Evolutionary conservation across 1,140 invertebrate species (phyloP).

Genomic region (Drosophila nebulosa): DNA sequence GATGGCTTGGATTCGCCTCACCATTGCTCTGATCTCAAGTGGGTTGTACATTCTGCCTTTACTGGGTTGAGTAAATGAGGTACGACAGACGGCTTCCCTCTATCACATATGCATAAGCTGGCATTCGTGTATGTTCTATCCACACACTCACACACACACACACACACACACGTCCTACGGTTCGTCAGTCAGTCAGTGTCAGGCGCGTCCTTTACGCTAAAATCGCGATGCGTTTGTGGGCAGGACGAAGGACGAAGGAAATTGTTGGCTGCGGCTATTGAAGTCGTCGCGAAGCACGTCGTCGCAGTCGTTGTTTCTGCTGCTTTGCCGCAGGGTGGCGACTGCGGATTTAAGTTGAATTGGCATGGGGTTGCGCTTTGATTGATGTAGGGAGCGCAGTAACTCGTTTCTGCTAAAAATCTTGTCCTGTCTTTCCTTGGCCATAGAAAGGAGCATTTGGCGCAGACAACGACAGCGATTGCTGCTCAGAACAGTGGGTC

Average conservation of each 20-base stretch:
- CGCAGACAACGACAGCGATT: conserved; percentile 25
- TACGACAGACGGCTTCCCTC: conserved; percentile 18
- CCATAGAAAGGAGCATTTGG: conserved; percentile 31
- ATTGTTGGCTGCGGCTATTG: conserved; percentile 31
- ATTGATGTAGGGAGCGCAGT: conserved; percentile 43
- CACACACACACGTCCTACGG: conserved; percentile 21
- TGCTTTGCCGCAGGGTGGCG: conserved; percentile 54
- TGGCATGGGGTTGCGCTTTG: conserved; percentile 53
- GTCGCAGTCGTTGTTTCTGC: conserved; percentile 23
- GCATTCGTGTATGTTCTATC: conserved; percentile 17
- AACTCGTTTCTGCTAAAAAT: conserved; percentile 30
- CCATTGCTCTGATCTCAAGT: conserved; percentile 69
- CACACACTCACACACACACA: background rate
- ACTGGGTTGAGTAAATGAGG: conserved; percentile 18
- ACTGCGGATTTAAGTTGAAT: conserved; percentile 56
- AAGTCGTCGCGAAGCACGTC: background rate
- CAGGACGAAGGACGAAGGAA: conserved; percentile 14
- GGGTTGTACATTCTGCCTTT: conserved; percentile 56
- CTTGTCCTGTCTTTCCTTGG: conserved; percentile 38
- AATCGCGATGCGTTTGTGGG: conserved; percentile 39
- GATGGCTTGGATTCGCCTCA: conserved; percentile 22
- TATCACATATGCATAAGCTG: conserved; percentile 23
- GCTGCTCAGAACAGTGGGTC: background rate
- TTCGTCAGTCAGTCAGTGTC: conserved; percentile 57
- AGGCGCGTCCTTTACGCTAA: conserved; percentile 41